phyloP scores from a whole-genome alignment of 2,113 vertebrate genomes.

The Oostethus manadensis region DNA sequence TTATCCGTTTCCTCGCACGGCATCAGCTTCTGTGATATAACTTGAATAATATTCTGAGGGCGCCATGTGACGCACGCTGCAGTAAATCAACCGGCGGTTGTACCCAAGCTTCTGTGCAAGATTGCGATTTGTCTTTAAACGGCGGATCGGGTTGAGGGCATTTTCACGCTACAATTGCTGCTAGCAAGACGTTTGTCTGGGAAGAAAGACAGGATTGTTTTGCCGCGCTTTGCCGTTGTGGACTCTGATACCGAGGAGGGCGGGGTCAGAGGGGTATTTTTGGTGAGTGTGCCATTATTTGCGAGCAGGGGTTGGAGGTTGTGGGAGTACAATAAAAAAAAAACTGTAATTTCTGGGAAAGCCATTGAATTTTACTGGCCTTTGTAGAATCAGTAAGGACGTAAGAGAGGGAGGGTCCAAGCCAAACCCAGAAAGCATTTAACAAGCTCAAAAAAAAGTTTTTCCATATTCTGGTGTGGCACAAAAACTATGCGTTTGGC shows the following conservation, averaged over 20 bases:
- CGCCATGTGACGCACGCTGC: no score
- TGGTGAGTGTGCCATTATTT: conserved; percentile 64
- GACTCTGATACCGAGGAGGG: conserved; percentile 32
- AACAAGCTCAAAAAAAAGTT: conserved; percentile 66
- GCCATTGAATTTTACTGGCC: conserved; percentile 67
- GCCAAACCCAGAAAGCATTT: conserved; percentile 65
- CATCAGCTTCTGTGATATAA: background rate
- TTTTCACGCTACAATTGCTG: no score
- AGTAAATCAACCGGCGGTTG: background rate
- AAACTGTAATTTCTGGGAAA: conserved; percentile 71
- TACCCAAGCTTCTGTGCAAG: background rate
- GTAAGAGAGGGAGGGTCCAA: conserved; percentile 45
- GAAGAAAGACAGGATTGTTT: conserved; percentile 50
- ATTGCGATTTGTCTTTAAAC: background rate
- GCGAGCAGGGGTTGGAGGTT: conserved; percentile 56
- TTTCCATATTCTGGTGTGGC: conserved; percentile 71
- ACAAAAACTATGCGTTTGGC: conserved; percentile 40
- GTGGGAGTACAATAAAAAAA: conserved; percentile 64
- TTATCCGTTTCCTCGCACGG: background rate
- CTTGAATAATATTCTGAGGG: background rate
- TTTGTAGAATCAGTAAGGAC: conserved; percentile 61
- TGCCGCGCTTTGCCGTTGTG: conserved; percentile 48
- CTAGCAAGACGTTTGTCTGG: no score
- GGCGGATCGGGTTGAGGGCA: background rate
- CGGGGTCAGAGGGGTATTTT: conserved; percentile 39